phyloP scores from a whole-genome alignment of 2,113 vertebrate genomes.

The Laticauda laticaudata region DNA sequence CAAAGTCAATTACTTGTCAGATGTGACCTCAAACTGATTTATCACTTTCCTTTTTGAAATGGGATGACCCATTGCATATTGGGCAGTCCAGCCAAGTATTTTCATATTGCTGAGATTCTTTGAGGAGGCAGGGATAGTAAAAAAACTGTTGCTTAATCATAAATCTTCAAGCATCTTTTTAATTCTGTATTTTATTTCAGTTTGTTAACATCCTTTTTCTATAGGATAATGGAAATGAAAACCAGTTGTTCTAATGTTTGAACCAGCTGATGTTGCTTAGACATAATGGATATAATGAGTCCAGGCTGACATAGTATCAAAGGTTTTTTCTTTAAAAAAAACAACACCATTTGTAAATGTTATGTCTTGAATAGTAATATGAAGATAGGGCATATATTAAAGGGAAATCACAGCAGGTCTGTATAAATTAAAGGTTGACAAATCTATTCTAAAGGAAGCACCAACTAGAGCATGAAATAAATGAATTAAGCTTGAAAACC shows the following conservation, averaged over 20 bases:
- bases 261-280: not conserved
- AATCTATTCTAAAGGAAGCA: not conserved
- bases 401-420: not conserved
- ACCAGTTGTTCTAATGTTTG: not conserved
- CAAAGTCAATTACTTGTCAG: slow-evolving; percentile 76
- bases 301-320: not conserved
- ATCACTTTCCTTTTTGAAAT: slow-evolving; percentile 58
- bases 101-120: slow-evolving; percentile 45
- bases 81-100: slow-evolving; percentile 50
- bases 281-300: not conserved
- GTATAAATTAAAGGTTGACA: not conserved
- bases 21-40: slow-evolving; percentile 75
- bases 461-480: too few relatives aligned
- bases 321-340: not conserved
- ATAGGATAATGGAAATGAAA: not conserved
- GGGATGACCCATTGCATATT: slow-evolving; percentile 50
- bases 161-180: slow-evolving; percentile 38
- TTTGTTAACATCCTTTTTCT: slow-evolving; percentile 19
- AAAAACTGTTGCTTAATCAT: slow-evolving; percentile 33
- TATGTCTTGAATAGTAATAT: not conserved
- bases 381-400: not conserved
- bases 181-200: slow-evolving; percentile 15
- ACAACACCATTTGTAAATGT: not conserved
- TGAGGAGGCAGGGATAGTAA: slow-evolving; percentile 3
- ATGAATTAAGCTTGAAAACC: not conserved